A percentile compares a stretch with the other conserved stretches of the same genome.
Evolutionary conservation across 1,140 invertebrate genomes (phyloP).

Genomic region (Danaus plexippus): DNA sequence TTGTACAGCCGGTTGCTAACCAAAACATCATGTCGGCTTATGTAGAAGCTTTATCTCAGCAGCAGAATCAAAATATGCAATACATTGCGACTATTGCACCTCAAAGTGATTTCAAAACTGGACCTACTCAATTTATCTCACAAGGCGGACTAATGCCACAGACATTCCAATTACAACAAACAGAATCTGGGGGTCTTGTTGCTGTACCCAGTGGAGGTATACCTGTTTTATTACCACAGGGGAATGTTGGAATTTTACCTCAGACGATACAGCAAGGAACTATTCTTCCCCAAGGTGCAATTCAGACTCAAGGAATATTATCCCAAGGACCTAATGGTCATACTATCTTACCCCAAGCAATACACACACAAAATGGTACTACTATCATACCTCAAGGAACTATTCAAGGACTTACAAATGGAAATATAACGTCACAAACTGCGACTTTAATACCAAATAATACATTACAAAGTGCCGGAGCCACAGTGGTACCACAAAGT

Average conservation of each 20-base stretch:
- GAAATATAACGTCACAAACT: conserved; percentile 61
- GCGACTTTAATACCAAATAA: conserved; percentile 60
- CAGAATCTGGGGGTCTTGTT: conserved; percentile 73
- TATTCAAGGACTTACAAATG: conserved; percentile 58
- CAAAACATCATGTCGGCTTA: conserved; percentile 80
- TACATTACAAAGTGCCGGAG: conserved; percentile 56
- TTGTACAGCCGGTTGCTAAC: conserved; percentile 77
- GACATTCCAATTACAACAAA: conserved; percentile 76
- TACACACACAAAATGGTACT: conserved; percentile 67
- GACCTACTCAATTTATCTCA: conserved; percentile 72
- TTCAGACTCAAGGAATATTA: conserved; percentile 71
- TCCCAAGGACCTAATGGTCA: conserved; percentile 68
- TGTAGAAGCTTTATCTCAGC: conserved; percentile 78
- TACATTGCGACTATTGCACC: conserved; percentile 79
- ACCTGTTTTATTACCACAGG: conserved; percentile 72
- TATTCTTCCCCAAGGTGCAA: conserved; percentile 61
- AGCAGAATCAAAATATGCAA: conserved; percentile 78
- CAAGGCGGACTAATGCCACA: conserved; percentile 74
- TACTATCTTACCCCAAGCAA: conserved; percentile 66
- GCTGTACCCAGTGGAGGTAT: conserved; percentile 75
- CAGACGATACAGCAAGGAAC: conserved; percentile 64
- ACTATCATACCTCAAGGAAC: conserved; percentile 68
- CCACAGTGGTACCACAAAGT: conserved; percentile 63
- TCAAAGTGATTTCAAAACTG: conserved; percentile 72
- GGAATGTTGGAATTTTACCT: conserved; percentile 67